Base-by-base conservation (phyloP, 2,888 invertebrate species). In the Eupsilia transversa region DNA sequence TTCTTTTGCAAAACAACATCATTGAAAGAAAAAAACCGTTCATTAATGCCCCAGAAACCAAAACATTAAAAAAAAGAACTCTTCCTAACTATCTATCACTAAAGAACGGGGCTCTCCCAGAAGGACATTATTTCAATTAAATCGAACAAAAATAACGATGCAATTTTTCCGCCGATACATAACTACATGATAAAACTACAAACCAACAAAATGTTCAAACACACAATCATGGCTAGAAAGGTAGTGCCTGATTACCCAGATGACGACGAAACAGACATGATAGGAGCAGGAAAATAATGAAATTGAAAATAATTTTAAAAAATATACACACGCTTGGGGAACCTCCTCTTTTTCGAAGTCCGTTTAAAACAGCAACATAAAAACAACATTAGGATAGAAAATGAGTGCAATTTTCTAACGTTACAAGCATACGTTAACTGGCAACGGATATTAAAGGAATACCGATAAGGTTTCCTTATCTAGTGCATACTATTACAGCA, bases 391-490 rank as follows among this genome's bases (percentile, higher is more conserved):
- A 20, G 10, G 14, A 46, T 41, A 49, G 59, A 52, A 63, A 71
- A 74, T 60, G 23, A 67, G 30, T 60, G 14, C 56, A 68, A 74
- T 49, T 46, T 74, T 66, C 69, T 33, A 68, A n/a, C 56, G 68
- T 27, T 56, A 49, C 14, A 80, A 69, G 56, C 57, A 33, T 17
- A 49, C 67, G 46, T 54, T 49, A 71, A 86, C 74, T 64, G 60
- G 56, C 52, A 79, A 80, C 83, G 72, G 74, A 89, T 89, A 89
- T 89, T 91, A 89, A 68, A 84, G 75, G 70, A 77, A 71, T 76
- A 85, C 79, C 80, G 89, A 88, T 92, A 92, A 89, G 91, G 91
- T 73, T 92, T 90, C 90, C 78, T 89, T 89, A 89, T 88, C 86
- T 86, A 75, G 72, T 82, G 67, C 67, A 72, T 73, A 73, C 63